Percentiles rank a stretch among this genome's conserved stretches.
These are phyloP conservation scores for Varanus komodoensis DNA, from an alignment of 2,113 vertebrate genomes.

Conservation along the genomic window DNA sequence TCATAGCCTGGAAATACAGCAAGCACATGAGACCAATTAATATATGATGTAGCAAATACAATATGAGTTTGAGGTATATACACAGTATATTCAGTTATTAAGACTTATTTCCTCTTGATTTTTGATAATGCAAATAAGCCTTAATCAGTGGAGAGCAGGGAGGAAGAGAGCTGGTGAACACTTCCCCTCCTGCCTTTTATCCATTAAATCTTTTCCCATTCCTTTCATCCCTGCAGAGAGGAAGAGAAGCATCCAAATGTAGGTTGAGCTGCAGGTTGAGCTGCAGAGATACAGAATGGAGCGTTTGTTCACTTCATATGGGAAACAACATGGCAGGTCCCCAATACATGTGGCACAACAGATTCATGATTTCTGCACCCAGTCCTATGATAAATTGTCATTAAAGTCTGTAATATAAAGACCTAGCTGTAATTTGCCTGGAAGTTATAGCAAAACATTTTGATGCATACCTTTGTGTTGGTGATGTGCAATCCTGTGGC, in stretches of 20 bases:
- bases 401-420: background rate
- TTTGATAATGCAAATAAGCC: background rate
- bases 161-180: background rate
- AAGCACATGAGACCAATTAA: constrained; percentile 28
- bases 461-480: background rate
- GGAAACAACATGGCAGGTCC: background rate
- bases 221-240: background rate
- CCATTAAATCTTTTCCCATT: background rate
- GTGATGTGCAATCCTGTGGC: background rate
- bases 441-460: background rate
- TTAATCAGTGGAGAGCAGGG: background rate
- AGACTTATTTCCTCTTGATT: background rate
- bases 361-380: background rate
- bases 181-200: background rate
- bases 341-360: background rate
- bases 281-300: background rate
- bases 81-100: background rate
- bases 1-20: constrained; percentile 84
- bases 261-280: background rate
- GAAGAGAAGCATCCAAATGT: background rate
- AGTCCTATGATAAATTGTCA: background rate
- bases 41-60: constrained; percentile 19
- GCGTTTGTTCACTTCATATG: background rate
- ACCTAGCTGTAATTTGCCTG: background rate
- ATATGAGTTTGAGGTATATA: constrained; percentile 16